Percentiles rank a stretch among this genome's conserved stretches.
phyloP scores from a whole-genome alignment of 2,888 invertebrate genomes.

The Drosophila prolongata region DNA sequence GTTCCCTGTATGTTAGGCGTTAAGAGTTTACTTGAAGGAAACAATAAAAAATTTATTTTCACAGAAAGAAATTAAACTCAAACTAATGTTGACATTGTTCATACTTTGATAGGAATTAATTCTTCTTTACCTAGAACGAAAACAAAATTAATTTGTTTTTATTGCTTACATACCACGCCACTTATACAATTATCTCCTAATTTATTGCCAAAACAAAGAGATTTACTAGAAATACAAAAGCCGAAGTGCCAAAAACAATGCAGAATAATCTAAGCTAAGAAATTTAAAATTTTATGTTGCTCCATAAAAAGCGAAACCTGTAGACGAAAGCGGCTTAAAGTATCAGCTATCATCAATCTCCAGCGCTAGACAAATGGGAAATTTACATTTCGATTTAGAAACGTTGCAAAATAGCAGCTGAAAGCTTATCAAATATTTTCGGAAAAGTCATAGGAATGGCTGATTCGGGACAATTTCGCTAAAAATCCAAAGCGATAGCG shows the following conservation, averaged over 20 bases:
- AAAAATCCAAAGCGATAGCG: not conserved
- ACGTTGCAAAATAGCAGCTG: not conserved
- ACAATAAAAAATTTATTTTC: too few species aligned
- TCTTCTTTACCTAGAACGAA: not conserved
- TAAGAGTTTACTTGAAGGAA: too few species aligned
- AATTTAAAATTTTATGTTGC: too few species aligned
- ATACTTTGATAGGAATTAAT: too few species aligned
- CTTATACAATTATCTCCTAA: not conserved
- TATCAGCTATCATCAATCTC: slow-evolving; percentile 14
- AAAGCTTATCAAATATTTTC: slow-evolving; percentile 3
- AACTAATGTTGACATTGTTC: too few species aligned
- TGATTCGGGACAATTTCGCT: not conserved
- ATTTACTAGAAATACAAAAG: too few species aligned
- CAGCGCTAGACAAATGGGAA: slow-evolving; percentile 2
- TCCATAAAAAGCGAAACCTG: not conserved
- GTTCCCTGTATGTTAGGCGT: too few species aligned
- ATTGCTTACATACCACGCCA: not conserved
- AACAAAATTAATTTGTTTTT: not conserved
- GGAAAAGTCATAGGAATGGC: not conserved
- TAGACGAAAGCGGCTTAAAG: slow-evolving; percentile 4
- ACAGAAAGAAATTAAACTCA: too few species aligned
- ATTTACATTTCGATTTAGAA: slow-evolving; percentile 6
- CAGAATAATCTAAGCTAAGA: not conserved
- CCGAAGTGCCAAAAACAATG: not conserved
- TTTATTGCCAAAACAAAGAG: not conserved